A percentile compares a stretch with the other conserved stretches of the same genome.
These are phyloP conservation scores for Falco berigora DNA, from an alignment of 2,797 vertebrate species.

Conservation along the genomic window DNA sequence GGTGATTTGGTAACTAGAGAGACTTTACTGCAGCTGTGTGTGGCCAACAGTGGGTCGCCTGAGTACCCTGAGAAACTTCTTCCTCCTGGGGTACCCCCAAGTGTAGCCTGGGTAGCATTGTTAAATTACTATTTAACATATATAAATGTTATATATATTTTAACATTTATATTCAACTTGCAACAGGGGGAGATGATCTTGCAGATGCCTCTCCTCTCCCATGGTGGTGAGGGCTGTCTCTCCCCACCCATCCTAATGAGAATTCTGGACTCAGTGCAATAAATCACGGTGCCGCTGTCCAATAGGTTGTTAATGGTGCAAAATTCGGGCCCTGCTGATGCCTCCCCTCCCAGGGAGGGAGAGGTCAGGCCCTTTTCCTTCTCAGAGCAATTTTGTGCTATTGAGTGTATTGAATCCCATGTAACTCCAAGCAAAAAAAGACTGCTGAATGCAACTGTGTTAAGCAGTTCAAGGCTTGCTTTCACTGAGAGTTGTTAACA, in stretches of 20 bases:
- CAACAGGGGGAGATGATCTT: neutral
- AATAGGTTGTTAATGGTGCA: neutral
- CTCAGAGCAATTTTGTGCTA: neutral
- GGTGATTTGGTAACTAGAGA: neutral
- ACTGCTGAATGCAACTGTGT: neutral
- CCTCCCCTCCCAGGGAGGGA: neutral
- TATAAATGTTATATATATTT: too few relatives aligned
- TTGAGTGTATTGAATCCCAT: neutral
- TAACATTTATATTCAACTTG: too few relatives aligned
- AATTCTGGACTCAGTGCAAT: neutral
- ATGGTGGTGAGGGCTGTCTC: neutral
- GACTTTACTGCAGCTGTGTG: neutral
- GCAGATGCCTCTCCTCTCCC: neutral
- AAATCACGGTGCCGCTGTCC: neutral
- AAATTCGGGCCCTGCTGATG: neutral
- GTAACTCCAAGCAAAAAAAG: neutral
- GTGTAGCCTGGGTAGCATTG: neutral
- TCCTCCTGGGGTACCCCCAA: neutral
- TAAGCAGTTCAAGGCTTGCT: neutral
- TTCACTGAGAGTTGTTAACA: neutral
- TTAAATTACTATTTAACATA: too few relatives aligned
- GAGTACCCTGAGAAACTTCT: neutral
- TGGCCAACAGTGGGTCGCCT: neutral
- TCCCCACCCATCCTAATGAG: neutral
- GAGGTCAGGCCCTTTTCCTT: neutral